A percentile compares a stretch with the other conserved stretches of the same genome.
Conservation (phyloP, 1,140 invertebrate genomes). For the Acromyrmex heyeri region DNA sequence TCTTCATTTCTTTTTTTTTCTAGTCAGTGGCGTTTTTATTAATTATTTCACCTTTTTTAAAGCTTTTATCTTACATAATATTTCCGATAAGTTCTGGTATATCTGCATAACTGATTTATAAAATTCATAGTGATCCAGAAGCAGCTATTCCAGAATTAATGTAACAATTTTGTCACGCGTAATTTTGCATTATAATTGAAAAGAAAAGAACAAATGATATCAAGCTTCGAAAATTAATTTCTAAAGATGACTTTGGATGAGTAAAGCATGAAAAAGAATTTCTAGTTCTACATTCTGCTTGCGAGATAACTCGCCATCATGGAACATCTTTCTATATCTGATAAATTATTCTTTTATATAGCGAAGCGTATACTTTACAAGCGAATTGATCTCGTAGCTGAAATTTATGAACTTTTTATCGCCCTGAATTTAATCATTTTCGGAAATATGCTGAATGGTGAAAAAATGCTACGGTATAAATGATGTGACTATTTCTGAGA, state of each 20-base stretch:
- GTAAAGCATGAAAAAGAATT: neutral
- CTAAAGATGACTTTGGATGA: neutral
- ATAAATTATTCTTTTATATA: slow-evolving; percentile 71
- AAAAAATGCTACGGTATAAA: slow-evolving; percentile 19
- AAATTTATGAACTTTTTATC: slow-evolving; percentile 14
- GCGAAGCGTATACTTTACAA: neutral
- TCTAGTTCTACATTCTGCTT: neutral
- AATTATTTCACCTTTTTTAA: slow-evolving; percentile 41
- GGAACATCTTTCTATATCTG: slow-evolving; percentile 37
- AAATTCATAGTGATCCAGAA: neutral
- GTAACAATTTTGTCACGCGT: neutral
- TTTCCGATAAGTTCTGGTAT: slow-evolving; percentile 18
- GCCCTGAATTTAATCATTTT: neutral
- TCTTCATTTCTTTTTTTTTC: slow-evolving; percentile 71
- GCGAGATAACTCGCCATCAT: slow-evolving; percentile 1
- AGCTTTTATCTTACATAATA: slow-evolving; percentile 14
- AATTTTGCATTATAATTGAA: neutral
- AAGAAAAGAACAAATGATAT: slow-evolving; percentile 7
- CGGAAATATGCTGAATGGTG: neutral
- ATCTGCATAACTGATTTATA: neutral
- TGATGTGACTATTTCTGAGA: slow-evolving; percentile 34
- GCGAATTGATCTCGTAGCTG: slow-evolving; percentile 11
- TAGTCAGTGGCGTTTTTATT: slow-evolving; percentile 75
- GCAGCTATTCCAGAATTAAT: slow-evolving; percentile 27
- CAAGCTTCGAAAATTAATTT: slow-evolving; percentile 7